A percentile compares a stretch with the other conserved stretches of the same genome.
These are phyloP conservation scores for Agrilus biguttatus DNA, from an alignment of 2,888 invertebrate genomes.

Conservation along the genomic window DNA sequence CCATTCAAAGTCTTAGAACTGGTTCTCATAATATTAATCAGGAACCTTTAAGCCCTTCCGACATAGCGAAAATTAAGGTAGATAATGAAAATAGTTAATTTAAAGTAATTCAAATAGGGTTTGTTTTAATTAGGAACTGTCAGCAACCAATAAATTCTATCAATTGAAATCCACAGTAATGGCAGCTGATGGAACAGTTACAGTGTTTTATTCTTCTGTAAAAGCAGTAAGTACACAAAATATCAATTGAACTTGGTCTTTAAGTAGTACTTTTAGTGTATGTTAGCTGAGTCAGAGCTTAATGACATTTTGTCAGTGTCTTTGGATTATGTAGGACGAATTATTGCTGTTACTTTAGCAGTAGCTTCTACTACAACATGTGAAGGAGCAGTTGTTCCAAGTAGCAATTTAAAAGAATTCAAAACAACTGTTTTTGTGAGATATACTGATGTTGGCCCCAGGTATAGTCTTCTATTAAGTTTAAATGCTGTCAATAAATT, in stretches of 20 bases:
- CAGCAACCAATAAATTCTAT: constrained; percentile 58
- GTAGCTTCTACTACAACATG: constrained; percentile 33
- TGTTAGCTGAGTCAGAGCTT: constrained; percentile 59
- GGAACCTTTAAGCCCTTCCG: constrained; percentile 37
- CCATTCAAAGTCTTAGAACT: constrained; percentile 53
- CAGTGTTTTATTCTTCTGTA: constrained; percentile 59
- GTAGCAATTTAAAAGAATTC: constrained; percentile 39
- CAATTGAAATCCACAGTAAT: constrained; percentile 54
- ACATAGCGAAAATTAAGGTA: constrained; percentile 44
- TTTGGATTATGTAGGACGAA: constrained; percentile 63
- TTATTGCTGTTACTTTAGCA: constrained; percentile 53
- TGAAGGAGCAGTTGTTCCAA: constrained; percentile 29
- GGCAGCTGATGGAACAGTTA: constrained; percentile 50
- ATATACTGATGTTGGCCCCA: constrained; percentile 69
- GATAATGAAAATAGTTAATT: constrained; percentile 3
- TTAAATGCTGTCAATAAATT: not conserved
- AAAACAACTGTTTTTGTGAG: constrained; percentile 67
- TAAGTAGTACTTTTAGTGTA: constrained; percentile 37
- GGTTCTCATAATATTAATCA: constrained; percentile 51
- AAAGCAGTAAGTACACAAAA: constrained; percentile 46
- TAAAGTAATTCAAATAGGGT: not conserved
- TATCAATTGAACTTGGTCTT: constrained; percentile 1
- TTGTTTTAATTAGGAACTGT: constrained; percentile 39
- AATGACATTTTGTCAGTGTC: constrained; percentile 68
- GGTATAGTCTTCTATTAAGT: constrained; percentile 21